A percentile compares a stretch with the other conserved stretches of the same genome.
Conservation (phyloP, 2,888 invertebrate genomes). For the Lepidocyrtoides sp. region DNA sequence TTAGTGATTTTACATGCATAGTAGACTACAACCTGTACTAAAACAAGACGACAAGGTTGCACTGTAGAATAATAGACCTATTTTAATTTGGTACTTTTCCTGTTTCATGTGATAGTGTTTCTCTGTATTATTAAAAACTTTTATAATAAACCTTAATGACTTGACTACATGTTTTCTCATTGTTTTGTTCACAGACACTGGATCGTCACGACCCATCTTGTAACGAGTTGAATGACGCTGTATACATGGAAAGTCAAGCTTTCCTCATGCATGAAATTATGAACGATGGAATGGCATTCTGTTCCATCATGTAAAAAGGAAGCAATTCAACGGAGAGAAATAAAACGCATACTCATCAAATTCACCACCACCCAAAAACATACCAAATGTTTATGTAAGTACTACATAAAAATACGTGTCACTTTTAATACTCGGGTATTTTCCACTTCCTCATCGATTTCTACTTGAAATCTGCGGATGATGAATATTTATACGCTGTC, state of each 20-base stretch:
- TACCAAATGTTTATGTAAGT: no score
- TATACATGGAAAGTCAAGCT: constrained; percentile 86
- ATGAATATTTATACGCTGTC: no score
- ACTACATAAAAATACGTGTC: no score
- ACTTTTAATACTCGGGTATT: no score
- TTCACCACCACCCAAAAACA: no score
- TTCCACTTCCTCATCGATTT: no score
- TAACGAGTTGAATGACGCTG: constrained; percentile 85
- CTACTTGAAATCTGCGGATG: no score
- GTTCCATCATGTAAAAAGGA: constrained; percentile 84
- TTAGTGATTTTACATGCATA: no score
- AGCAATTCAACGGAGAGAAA: background rate
- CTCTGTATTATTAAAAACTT: background rate
- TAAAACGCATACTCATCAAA: background rate
- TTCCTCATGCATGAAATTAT: constrained; percentile 86
- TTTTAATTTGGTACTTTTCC: no score
- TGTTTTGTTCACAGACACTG: constrained; percentile 41
- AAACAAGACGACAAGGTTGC: no score
- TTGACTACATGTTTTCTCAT: background rate
- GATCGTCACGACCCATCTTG: constrained; percentile 60
- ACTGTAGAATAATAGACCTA: no score
- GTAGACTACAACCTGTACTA: no score
- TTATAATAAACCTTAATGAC: background rate
- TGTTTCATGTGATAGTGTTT: background rate
- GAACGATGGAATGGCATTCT: constrained; percentile 86